Percentiles rank a stretch among this genome's conserved stretches.
These are phyloP conservation scores for Oophaga sylvatica DNA, from an alignment of 2,797 vertebrate species.

Conservation along the genomic window DNA sequence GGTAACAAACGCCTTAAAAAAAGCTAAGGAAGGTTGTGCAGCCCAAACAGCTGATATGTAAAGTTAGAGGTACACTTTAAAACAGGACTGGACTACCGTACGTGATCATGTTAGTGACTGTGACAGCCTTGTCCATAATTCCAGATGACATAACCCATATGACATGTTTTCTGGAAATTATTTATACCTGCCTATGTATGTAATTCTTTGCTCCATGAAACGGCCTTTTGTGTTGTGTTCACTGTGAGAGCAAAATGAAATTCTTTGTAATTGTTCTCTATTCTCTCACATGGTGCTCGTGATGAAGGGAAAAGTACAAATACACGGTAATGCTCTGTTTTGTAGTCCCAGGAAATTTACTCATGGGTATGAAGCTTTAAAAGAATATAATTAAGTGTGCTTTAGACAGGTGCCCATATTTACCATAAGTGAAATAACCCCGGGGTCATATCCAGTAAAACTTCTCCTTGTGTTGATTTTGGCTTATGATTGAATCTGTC, in stretches of 20 bases:
- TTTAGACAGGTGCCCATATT: slow-evolving; percentile 50
- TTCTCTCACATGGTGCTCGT: background rate
- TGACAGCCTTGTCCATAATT: too few species aligned
- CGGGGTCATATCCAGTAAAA: slow-evolving; percentile 30
- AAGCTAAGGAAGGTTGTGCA: too few species aligned
- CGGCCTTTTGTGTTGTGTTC: background rate
- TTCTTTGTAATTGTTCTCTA: background rate
- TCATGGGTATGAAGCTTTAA: slow-evolving; percentile 21
- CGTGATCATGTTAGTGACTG: too few species aligned
- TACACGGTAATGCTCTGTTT: slow-evolving; percentile 12
- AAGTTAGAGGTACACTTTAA: too few species aligned
- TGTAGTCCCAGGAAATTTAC: slow-evolving; percentile 17
- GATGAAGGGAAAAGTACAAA: background rate
- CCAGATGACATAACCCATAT: too few species aligned
- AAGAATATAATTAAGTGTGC: slow-evolving; percentile 17
- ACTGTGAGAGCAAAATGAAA: background rate
- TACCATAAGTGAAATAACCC: slow-evolving; percentile 44
- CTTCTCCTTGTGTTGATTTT: slow-evolving; percentile 30
- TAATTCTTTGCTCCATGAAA: background rate
- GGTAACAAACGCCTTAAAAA: too few species aligned
- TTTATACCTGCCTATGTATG: too few species aligned
- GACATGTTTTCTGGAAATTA: too few species aligned
- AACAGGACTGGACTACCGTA: too few species aligned
- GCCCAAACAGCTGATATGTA: too few species aligned
- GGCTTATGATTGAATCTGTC: slow-evolving; percentile 18